A percentile compares a stretch with the other conserved stretches of the same genome.
Evolutionary conservation across 1,140 invertebrate species (phyloP).

Genomic region (Cotesia glomerata): DNA sequence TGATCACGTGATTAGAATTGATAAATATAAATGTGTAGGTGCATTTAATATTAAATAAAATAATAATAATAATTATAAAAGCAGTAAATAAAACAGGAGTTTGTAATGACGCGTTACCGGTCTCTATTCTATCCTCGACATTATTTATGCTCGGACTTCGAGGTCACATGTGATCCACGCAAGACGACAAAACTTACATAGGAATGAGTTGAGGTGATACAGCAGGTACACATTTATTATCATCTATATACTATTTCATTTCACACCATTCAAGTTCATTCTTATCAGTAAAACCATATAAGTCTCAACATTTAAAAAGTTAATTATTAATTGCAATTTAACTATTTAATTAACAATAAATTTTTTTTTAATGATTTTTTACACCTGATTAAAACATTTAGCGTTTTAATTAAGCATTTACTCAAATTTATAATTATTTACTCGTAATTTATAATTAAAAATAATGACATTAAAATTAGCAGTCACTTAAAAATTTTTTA

Average conservation of each 20-base stretch:
- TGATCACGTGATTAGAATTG: neutral
- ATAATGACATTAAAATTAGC: too few relatives aligned
- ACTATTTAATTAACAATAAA: too few relatives aligned
- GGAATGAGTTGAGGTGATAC: neutral
- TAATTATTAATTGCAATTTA: too few relatives aligned
- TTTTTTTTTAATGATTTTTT: too few relatives aligned
- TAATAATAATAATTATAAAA: neutral
- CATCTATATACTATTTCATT: neutral
- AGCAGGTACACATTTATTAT: neutral
- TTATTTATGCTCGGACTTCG: slow-evolving; percentile 20
- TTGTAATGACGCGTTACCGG: neutral
- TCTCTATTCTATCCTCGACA: slow-evolving; percentile 25
- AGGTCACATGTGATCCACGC: slow-evolving; percentile 3
- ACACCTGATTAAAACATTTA: too few relatives aligned
- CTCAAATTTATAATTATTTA: too few relatives aligned
- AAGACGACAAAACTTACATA: slow-evolving; percentile 1
- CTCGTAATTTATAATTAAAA: too few relatives aligned
- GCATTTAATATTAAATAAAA: neutral
- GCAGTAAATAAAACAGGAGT: neutral
- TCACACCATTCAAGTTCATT: neutral
- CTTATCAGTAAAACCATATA: neutral
- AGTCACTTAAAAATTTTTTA: too few relatives aligned
- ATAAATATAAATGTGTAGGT: neutral
- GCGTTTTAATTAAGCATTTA: too few relatives aligned
- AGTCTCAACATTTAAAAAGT: too few relatives aligned